These are phyloP conservation scores for Aphaenogaster ashmeadi DNA, from an alignment of 1,140 invertebrate species.

Conservation along the genomic window DNA sequence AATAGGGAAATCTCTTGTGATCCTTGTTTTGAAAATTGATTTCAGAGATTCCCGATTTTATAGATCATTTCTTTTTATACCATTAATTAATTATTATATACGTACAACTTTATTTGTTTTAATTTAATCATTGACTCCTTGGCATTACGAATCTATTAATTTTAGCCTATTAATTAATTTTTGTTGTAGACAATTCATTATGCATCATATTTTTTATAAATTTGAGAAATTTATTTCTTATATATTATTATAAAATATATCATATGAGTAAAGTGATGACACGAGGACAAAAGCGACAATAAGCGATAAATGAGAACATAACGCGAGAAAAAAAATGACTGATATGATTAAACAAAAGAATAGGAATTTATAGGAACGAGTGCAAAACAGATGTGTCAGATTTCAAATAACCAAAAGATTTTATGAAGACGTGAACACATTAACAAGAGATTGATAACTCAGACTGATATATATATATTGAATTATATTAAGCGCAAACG, in stretches of 20 bases:
- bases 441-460: background rate
- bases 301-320: background rate
- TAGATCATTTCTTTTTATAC: background rate
- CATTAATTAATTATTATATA: background rate
- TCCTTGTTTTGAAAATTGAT: background rate
- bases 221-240: background rate
- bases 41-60: background rate
- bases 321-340: background rate
- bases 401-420: slow-evolving; percentile 16
- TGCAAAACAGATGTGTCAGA: background rate
- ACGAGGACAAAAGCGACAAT: background rate
- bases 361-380: background rate
- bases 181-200: background rate
- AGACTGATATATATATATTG: background rate
- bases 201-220: background rate
- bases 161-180: background rate
- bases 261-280: background rate
- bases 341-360: background rate
- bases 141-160: background rate
- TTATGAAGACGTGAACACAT: background rate
- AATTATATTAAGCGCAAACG: background rate
- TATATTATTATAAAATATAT: slow-evolving; percentile 6
- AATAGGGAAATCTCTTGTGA: background rate
- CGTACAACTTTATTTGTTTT: background rate
- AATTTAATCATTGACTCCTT: background rate